These are phyloP conservation scores for Melanotaenia parkinsoni DNA, from an alignment of 2,797 vertebrate species.

Conservation along the genomic window DNA sequence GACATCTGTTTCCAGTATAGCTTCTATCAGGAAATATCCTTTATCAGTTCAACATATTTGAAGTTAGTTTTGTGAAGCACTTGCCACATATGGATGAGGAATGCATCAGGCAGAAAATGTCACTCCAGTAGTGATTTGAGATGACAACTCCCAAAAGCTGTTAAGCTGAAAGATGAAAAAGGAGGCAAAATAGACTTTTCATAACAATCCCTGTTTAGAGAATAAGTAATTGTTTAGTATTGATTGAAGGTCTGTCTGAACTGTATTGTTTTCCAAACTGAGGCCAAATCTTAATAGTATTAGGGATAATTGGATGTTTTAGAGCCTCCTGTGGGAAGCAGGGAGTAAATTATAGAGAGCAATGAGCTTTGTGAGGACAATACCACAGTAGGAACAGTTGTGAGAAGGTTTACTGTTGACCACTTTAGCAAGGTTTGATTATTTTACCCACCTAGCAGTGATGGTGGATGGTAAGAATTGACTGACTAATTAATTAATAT, in stretches of 20 bases:
- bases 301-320: conserved; percentile 18
- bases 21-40: neutral
- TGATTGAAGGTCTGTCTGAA: conserved; percentile 11
- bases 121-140: conserved; percentile 30
- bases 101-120: conserved; percentile 17
- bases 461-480: neutral
- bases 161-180: conserved; percentile 21
- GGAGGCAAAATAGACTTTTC: conserved; percentile 10
- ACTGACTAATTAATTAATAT: neutral
- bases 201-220: neutral
- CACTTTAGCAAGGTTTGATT: neutral
- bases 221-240: conserved; percentile 17
- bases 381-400: neutral
- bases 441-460: neutral
- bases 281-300: neutral
- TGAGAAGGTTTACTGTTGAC: conserved; percentile 8
- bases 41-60: neutral
- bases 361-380: conserved; percentile 20
- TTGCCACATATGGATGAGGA: conserved; percentile 19
- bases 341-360: conserved; percentile 16
- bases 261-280: conserved; percentile 20
- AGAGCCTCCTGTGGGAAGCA: conserved; percentile 11
- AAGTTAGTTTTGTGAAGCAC: conserved; percentile 20
- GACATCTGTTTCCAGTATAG: conserved; percentile 2
- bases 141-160: conserved; percentile 33